Base-by-base conservation (phyloP, 2,113 vertebrate species). In the Macrotus californicus region DNA sequence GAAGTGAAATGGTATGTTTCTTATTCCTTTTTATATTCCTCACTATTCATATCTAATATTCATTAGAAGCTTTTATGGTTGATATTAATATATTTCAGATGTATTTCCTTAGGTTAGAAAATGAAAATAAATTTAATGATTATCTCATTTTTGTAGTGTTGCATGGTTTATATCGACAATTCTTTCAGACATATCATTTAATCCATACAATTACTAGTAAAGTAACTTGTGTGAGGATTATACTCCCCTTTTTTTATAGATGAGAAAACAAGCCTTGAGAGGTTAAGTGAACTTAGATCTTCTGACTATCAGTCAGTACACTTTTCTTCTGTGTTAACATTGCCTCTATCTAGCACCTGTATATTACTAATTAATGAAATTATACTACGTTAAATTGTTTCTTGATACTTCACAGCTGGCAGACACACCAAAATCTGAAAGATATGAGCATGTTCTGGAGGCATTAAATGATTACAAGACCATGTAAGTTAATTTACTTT, bases 401-500 rank as follows among this genome's bases (percentile, higher is more conserved):
- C 94, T 98, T 98, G 96, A 98, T 98, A 94, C 96, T 98, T 98
- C 97, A 93, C 98, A 99, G 99, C 99, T 99, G 94, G 97, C 99
- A 97, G 99, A 99, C 85, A 99, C 99, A 93, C 99, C 99, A 95
- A 99, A 98, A 98, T 98, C 99, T 94, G 98, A 99, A 97, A 98
- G 99, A 98, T 99, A 99, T 91, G 99, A 99, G 96, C 98, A 98
- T 97, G 98, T 99, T 97, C 97, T 99, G 96, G 99, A 99, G 97
- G 99, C 99, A 92, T 98, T 99, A 98, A 99, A 99, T 98, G 99
- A 98, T 98, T 99, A 99, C 98, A 99, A 98, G 96, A 99, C 98
- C 97, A 99, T 99, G 99, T 99, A 98, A 99, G 99, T 98, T 98
- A 92, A 85, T 94, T 97, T 96, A 76, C 93, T 96, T 97, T 96